Evolutionary conservation across 2,797 vertebrate genomes (phyloP), one percentile per base, ranked within the genome.

Genomic region (Ceyx erithaca): DNA sequence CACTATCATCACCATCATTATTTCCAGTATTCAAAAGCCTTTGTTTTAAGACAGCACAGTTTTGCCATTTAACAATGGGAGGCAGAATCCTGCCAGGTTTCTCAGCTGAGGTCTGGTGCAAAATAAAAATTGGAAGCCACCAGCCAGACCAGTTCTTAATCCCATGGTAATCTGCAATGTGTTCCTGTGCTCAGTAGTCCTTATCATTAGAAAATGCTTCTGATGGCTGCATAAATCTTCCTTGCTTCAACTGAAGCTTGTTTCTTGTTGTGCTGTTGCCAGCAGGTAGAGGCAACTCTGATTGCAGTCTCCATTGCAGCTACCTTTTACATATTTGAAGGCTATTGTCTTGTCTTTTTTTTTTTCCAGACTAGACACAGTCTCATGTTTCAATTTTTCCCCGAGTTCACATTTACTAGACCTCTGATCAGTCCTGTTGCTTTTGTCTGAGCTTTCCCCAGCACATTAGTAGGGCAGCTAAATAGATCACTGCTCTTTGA

Each of bases 401-500:
- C 54, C 0, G 0, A 82, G 45, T 73, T 85, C 80, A 70, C 40
- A 54, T 81, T 86, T 93, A 75, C 68, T 75, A 87, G 71, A 73
- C 37, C 30, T 72, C 81, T 78, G 72, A 89, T 87, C 73, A 81
- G 40, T 91, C 80, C 49, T 67, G 64, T 62, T 89, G 46, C 71
- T 94, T 88, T 89, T 73, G n/a, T 80, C 87, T 92, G 93, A 78
- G 62, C 43, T 87, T 90, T 89, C 92, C 80, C 72, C 66, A 89
- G 68, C 79, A 69, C 5, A 10, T 87, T 90, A 93, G 72, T 87
- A 92, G 81, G 81, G 79, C 90, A 94, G 90, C 85, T 93, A 96
- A 95, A 95, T 90, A 80, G 94, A 95, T 87, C n/a, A 2, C 71
- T 48, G 54, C 54, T 71, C 57, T 66, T 93, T 80, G 83, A 91